Evolutionary conservation across 1,140 invertebrate species (phyloP), one percentile per base, ranked within the genome.

Genomic region (Procambarus clarkii): DNA sequence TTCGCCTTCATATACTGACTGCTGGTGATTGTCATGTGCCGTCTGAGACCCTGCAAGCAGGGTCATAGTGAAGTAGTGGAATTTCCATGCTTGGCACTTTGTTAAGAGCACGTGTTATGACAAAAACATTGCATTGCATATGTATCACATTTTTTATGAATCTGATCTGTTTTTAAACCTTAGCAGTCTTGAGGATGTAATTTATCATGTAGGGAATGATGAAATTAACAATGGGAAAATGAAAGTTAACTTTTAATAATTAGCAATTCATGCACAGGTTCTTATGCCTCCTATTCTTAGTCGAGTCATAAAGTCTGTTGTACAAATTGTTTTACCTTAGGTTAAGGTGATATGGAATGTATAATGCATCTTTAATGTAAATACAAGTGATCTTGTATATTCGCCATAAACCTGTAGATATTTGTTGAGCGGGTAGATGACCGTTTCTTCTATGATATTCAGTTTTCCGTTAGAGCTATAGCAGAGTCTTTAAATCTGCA

Each of bases 321-420:
- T 85, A 85, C 82, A 85, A 85, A 85, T 85, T 85, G 82, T 85
- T 54, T 85, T 74, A 85, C 13, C 82, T 81, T 85, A 85, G 82
- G 82, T 85, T 85, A 71, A 85, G 69, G 69, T 81, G 60, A 85
- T 46, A 85, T 74, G 44, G 45, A 85, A 69, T 85, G 82, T 85
- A 85, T 71, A 71, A 74, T 85, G 60, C 82, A 85, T 71, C 69
- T 71, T 85, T 85, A 45, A 74, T 85, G 82, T 85, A 85, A 85
- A 85, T 85, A 85, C 82, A 85, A 85, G 82, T 85, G 82, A 85
- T 85, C 82, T 85, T 85, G 82, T 85, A 85, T 85, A 85, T 85
- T 85, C 44, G 82, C 82, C 82, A 85, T 85, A 74, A 69, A 85
- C 21, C 58, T 85, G 82, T 85, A 85, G 82, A 85, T 85, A 85